Evolutionary conservation across 2,113 vertebrate species (phyloP), one percentile per base, ranked within the genome.

Genomic region (Mellivora capensis): DNA sequence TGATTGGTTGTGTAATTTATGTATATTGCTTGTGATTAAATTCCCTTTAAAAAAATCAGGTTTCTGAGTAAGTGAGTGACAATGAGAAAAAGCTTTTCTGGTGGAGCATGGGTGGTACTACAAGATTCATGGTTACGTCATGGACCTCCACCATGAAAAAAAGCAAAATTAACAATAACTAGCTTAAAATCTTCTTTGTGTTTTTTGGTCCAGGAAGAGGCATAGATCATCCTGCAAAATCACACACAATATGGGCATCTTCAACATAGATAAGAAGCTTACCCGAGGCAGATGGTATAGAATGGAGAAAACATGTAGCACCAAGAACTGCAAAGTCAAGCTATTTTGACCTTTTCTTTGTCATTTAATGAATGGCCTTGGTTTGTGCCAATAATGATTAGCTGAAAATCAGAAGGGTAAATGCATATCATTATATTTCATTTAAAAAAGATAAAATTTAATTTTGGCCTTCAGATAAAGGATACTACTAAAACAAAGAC

Each of bases 381-480:
- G 79, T 95, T 92, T 74, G 39, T 37, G 21, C 23, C 4, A 25
- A 39, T 79, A n/a, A 29, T 76, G 71, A 42, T 37, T 13, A 79
- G 6, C 14, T 42, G 6, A 76, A 79, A 79, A 62, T 71, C 37
- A n/a, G 34, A 67, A 94, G 31, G 25, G n/a, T 84, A 62, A 87
- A 52, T 18, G 62, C 42, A 67, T 69, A 49, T 49, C 39, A 44
- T 20, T 39, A 15, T 57, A 67, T 54, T 74, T 77, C 2, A 80
- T 69, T 69, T 87, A 29, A 87, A 88, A 97, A 87, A 54, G 34
- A 74, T 67, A 80, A 81, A 91, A 57, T 44, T 5, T 72, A 54
- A 61, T 71, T 96, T 90, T 94, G 29, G 57, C 83, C 10, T 93
- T 91, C 37, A 95, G 37, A 71, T 72, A 93, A 77, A 61, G 29